Evolutionary conservation across 2,113 vertebrate species (phyloP).

Genomic region (Petrocephalus zakoni): DNA sequence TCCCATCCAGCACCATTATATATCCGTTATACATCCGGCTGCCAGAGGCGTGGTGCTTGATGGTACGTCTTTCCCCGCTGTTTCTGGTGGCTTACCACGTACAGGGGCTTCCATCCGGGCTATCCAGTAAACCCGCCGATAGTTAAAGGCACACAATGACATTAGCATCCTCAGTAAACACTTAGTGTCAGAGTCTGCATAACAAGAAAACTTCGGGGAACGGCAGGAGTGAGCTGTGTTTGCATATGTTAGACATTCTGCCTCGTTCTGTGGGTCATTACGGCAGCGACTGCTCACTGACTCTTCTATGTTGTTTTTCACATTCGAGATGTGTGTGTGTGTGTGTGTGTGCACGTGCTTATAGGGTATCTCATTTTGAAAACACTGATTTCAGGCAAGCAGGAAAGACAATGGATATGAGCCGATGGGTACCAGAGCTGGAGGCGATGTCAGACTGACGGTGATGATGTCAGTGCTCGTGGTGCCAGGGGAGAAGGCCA

Average conservation of each 20-base stretch:
- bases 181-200: background rate
- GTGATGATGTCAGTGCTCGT: background rate
- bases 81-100: background rate
- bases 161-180: background rate
- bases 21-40: background rate
- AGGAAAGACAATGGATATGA: background rate
- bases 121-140: background rate
- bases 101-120: background rate
- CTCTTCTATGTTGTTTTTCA: background rate
- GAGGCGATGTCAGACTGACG: background rate
- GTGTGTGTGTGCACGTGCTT: background rate
- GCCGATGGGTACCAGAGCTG: background rate
- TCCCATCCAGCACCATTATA: background rate
- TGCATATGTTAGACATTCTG: background rate
- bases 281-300: background rate
- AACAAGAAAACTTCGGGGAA: background rate
- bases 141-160: background rate
- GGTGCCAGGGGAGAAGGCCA: background rate
- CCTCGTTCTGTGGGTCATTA: background rate
- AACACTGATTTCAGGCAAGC: background rate
- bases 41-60: background rate
- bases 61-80: background rate
- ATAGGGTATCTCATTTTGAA: constrained; percentile 15
- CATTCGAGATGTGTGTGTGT: background rate
- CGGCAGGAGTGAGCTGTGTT: background rate